Percentiles rank a stretch among this genome's conserved stretches.
Conservation (phyloP, 2,888 invertebrate species). For the Cheilosia urbana region DNA sequence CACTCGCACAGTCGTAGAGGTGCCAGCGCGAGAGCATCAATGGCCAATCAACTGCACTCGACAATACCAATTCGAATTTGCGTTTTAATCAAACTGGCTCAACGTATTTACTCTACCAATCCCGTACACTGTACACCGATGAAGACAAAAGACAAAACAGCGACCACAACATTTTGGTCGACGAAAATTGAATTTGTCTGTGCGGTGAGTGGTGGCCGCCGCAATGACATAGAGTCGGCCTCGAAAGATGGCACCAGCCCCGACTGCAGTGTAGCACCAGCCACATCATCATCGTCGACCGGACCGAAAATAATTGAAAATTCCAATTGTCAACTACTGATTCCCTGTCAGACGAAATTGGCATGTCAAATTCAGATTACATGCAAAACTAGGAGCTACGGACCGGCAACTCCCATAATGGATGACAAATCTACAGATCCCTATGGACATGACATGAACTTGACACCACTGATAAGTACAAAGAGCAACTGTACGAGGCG, state of each 20-base stretch:
- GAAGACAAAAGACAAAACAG: slow-evolving; percentile 55
- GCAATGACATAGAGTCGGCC: slow-evolving; percentile 23
- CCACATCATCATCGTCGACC: slow-evolving; percentile 64
- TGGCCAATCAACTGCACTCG: slow-evolving; percentile 80
- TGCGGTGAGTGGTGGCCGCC: slow-evolving; percentile 75
- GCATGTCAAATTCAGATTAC: slow-evolving; percentile 82
- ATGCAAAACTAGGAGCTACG: slow-evolving; percentile 80
- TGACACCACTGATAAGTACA: slow-evolving; percentile 82
- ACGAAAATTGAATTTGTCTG: slow-evolving; percentile 84
- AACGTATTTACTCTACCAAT: slow-evolving; percentile 82
- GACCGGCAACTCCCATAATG: slow-evolving; percentile 77
- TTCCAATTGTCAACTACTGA: slow-evolving; percentile 83
- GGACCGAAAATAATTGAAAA: slow-evolving; percentile 83
- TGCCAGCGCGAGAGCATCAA: slow-evolving; percentile 80
- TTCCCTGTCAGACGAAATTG: slow-evolving; percentile 82
- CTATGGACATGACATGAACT: slow-evolving; percentile 80
- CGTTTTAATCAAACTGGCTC: slow-evolving; percentile 82
- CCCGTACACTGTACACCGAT: slow-evolving; percentile 79
- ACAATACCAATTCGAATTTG: slow-evolving; percentile 80
- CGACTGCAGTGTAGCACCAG: slow-evolving; percentile 26
- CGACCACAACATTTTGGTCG: slow-evolving; percentile 79
- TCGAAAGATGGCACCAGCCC: slow-evolving; percentile 44
- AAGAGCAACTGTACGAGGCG: slow-evolving; percentile 82
- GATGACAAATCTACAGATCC: slow-evolving; percentile 74
- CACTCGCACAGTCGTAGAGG: slow-evolving; percentile 79